Conservation (phyloP, 2,113 vertebrate genomes). For the Sinocyclocheilus anophthalmus region DNA sequence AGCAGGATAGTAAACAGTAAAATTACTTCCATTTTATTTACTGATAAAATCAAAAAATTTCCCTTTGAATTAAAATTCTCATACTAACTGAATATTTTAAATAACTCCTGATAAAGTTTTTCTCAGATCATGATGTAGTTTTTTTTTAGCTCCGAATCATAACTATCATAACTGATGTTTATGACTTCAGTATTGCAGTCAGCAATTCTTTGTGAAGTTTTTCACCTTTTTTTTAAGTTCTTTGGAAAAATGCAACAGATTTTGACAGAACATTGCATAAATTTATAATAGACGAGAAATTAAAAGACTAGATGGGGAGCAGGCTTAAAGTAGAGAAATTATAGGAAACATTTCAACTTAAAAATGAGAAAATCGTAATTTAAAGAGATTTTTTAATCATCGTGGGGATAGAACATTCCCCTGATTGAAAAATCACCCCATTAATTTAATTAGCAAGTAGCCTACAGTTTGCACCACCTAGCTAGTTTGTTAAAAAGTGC, state of each 20-base stretch:
- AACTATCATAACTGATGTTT: too few relatives aligned
- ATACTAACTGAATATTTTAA: too few relatives aligned
- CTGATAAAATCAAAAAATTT: too few relatives aligned
- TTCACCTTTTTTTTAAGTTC: background rate
- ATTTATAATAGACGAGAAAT: background rate
- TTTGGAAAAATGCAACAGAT: background rate
- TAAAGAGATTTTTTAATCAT: background rate
- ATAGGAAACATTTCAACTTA: background rate
- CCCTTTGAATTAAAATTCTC: too few relatives aligned
- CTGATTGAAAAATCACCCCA: conserved; percentile 7
- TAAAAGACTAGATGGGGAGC: background rate
- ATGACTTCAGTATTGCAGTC: too few relatives aligned
- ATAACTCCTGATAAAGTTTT: too few relatives aligned
- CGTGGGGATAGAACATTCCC: background rate
- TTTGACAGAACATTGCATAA: background rate
- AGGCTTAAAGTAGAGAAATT: background rate
- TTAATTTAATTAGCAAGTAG: background rate
- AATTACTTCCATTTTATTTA: background rate
- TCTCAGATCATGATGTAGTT: too few relatives aligned
- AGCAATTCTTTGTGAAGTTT: too few relatives aligned
- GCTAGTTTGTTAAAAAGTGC: background rate
- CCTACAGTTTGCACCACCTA: background rate
- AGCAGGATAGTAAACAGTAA: background rate
- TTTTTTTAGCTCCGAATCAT: too few relatives aligned
- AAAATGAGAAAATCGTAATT: background rate